Conservation (phyloP, 2,888 invertebrate genomes). For the Hyles lineata region DNA sequence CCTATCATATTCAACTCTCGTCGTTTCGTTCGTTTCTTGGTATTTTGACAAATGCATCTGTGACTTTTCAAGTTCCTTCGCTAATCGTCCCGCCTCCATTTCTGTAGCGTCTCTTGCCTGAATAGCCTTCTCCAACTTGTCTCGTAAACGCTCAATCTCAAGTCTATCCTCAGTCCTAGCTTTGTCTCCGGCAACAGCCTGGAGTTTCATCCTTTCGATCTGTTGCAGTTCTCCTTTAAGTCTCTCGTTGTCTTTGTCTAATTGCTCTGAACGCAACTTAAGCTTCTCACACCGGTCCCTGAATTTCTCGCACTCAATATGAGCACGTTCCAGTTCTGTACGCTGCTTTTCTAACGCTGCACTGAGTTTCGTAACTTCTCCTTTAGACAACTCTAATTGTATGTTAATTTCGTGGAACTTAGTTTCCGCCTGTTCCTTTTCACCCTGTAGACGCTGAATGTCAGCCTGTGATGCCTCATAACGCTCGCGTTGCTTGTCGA, state of each 20-base stretch:
- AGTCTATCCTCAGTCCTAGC: conserved; percentile 88
- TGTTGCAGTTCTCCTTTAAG: conserved; percentile 85
- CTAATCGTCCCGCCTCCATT: conserved; percentile 92
- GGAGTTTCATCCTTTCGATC: conserved; percentile 90
- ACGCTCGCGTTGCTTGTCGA: conserved; percentile 90
- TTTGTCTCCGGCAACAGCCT: conserved; percentile 87
- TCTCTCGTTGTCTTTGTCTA: conserved; percentile 86
- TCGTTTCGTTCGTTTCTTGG: conserved; percentile 92
- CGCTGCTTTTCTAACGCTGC: conserved; percentile 92
- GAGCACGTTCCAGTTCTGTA: conserved; percentile 91
- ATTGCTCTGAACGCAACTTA: conserved; percentile 88
- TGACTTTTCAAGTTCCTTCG: conserved; percentile 94
- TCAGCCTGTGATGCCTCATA: conserved; percentile 90
- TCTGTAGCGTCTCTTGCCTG: conserved; percentile 93
- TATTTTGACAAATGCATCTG: conserved; percentile 93
- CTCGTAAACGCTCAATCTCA: conserved; percentile 93
- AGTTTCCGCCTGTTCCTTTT: conserved; percentile 88
- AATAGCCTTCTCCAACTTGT: conserved; percentile 94
- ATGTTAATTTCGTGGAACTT: conserved; percentile 91
- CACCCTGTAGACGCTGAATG: conserved; percentile 87
- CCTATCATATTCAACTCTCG: conserved; percentile 93
- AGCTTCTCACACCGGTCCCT: conserved; percentile 94
- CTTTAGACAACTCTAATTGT: conserved; percentile 91
- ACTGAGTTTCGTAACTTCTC: conserved; percentile 90
- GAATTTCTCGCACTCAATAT: conserved; percentile 95